phyloP scores from a whole-genome alignment of 2,888 invertebrate species.

The Notodonta dromedarius region DNA sequence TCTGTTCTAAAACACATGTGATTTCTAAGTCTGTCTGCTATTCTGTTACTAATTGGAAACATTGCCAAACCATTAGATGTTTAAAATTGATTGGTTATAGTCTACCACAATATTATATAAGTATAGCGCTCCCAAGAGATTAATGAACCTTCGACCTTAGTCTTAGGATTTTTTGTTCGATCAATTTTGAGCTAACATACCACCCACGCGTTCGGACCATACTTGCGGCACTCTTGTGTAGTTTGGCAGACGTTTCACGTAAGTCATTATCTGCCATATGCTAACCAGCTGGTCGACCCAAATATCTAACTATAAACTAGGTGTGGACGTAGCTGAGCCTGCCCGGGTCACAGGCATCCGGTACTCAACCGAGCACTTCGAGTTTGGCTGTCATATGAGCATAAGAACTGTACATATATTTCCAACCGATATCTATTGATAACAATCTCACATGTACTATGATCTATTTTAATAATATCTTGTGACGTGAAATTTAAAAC shows the following conservation, averaged over 20 bases:
- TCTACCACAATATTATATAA: slow-evolving; percentile 16
- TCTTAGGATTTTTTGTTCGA: slow-evolving; percentile 15
- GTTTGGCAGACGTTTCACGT: slow-evolving; percentile 41
- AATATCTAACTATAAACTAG: slow-evolving; percentile 45
- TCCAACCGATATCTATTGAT: not conserved
- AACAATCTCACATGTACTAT: not conserved
- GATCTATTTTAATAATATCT: not conserved
- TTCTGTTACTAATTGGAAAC: slow-evolving; percentile 7
- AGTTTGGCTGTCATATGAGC: not conserved
- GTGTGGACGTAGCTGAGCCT: not conserved
- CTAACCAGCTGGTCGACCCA: slow-evolving; percentile 60
- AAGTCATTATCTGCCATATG: slow-evolving; percentile 51
- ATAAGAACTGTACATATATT: not conserved
- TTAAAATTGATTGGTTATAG: slow-evolving; percentile 16
- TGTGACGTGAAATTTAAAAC: not conserved
- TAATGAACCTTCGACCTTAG: slow-evolving; percentile 20
- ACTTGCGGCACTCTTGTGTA: slow-evolving; percentile 17
- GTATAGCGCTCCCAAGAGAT: slow-evolving; percentile 11
- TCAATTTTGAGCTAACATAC: slow-evolving; percentile 13
- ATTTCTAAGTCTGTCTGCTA: not conserved
- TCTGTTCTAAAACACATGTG: not conserved
- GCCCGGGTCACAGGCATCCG: not conserved
- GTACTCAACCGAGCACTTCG: not conserved
- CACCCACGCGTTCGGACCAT: slow-evolving; percentile 23
- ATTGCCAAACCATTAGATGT: slow-evolving; percentile 4